A percentile compares a stretch with the other conserved stretches of the same genome.
Conservation (phyloP, 1,140 invertebrate genomes). For the Eulimnadia texana region DNA sequence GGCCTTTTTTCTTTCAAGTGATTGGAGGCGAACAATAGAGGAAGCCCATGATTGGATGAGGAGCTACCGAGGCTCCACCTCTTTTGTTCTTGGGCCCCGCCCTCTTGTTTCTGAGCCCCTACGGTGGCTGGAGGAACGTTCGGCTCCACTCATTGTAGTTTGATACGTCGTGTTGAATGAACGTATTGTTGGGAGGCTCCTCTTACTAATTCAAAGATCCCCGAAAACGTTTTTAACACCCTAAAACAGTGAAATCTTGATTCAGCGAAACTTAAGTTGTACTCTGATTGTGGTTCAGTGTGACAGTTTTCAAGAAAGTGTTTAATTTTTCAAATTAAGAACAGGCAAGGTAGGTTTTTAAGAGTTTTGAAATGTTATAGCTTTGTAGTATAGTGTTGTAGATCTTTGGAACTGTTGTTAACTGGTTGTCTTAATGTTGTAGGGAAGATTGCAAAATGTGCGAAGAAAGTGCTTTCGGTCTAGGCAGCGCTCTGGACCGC, state of each 20-base stretch:
- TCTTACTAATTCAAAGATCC: background rate
- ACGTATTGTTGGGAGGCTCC: background rate
- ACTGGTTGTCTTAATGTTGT: background rate
- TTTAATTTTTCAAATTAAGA: too few species aligned
- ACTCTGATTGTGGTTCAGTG: too few species aligned
- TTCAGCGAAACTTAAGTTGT: too few species aligned
- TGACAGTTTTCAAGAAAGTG: too few species aligned
- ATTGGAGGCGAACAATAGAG: background rate
- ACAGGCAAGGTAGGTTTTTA: too few species aligned
- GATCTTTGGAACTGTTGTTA: background rate
- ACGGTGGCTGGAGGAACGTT: too few species aligned
- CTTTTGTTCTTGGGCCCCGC: too few species aligned
- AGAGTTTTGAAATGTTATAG: too few species aligned
- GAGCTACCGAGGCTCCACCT: background rate
- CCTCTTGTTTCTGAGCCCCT: too few species aligned
- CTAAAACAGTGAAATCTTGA: too few species aligned
- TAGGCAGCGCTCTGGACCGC: constrained; percentile 12
- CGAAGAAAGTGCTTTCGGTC: constrained; percentile 10
- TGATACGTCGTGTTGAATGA: background rate
- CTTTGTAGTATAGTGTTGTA: too few species aligned
- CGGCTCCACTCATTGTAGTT: background rate
- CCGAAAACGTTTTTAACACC: too few species aligned
- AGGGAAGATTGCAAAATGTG: constrained; percentile 2
- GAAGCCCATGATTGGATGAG: background rate
- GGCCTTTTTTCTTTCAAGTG: background rate